Conservation (phyloP, 2,113 vertebrate species). For the Strix aluco region DNA sequence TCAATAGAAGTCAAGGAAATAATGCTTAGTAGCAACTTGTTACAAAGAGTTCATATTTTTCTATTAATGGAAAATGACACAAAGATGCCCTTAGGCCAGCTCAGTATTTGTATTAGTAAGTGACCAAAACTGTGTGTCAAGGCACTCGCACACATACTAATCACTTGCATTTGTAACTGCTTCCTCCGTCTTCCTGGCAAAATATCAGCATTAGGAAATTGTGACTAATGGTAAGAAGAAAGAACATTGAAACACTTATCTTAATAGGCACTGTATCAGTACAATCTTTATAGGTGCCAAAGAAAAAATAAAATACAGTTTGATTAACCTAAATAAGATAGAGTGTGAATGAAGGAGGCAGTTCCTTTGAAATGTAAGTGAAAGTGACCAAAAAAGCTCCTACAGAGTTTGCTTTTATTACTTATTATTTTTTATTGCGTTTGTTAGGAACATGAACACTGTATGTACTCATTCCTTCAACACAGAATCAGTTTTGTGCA, state of each 20-base stretch:
- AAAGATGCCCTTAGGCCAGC: conserved; percentile 46
- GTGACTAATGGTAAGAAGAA: conserved; percentile 54
- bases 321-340: conserved; percentile 41
- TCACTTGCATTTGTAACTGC: conserved; percentile 61
- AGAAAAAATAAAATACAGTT: conserved; percentile 44
- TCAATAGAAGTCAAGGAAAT: conserved; percentile 36
- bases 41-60: conserved; percentile 49
- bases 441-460: neutral
- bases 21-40: conserved; percentile 56
- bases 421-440: conserved; percentile 48
- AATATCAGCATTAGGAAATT: conserved; percentile 54
- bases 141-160: conserved; percentile 26
- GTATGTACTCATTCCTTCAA: conserved; percentile 18
- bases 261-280: conserved; percentile 19
- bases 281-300: conserved; percentile 44
- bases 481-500: neutral
- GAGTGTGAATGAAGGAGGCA: neutral
- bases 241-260: conserved; percentile 37
- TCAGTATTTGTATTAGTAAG: conserved; percentile 59
- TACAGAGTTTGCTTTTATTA: conserved; percentile 21
- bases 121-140: conserved; percentile 57
- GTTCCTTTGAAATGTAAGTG: conserved; percentile 31
- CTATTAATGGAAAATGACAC: conserved; percentile 53
- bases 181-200: conserved; percentile 64
- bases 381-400: conserved; percentile 11